phyloP scores from a whole-genome alignment of 2,888 invertebrate species.

The Sarcophaga carnaria region DNA sequence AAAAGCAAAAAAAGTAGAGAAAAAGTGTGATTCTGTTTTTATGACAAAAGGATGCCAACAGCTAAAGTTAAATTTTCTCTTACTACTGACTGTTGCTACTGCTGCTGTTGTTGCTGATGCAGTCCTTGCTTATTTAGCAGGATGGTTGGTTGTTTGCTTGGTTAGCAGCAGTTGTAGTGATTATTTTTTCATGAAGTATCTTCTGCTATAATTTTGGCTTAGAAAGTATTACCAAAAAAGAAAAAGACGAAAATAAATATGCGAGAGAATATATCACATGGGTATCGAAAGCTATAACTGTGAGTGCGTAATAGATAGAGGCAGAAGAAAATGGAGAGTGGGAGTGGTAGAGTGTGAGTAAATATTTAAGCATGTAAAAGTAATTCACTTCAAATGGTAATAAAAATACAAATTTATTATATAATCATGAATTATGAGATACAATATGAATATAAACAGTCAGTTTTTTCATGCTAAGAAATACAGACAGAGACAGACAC shows the following conservation, averaged over 20 bases:
- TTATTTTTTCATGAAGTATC: slow-evolving; percentile 29
- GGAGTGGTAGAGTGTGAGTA: background rate
- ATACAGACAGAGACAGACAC: no score
- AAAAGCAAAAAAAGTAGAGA: background rate
- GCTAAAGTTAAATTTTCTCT: background rate
- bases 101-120: background rate
- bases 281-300: background rate
- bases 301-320: no score
- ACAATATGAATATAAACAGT: slow-evolving; percentile 34
- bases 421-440: slow-evolving; percentile 68
- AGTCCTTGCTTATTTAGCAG: no score
- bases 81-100: background rate
- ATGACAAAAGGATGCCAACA: slow-evolving; percentile 31
- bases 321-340: no score
- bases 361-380: slow-evolving; percentile 27
- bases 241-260: background rate
- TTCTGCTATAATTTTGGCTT: slow-evolving; percentile 47
- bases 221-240: background rate
- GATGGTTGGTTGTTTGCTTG: no score
- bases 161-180: background rate
- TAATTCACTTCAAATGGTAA: slow-evolving; percentile 55
- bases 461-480: no score
- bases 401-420: slow-evolving; percentile 67
- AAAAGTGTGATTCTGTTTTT: background rate
- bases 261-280: background rate